Base-by-base conservation (phyloP, 2,113 vertebrate genomes). In the Chlorocebus sabaeus region DNA sequence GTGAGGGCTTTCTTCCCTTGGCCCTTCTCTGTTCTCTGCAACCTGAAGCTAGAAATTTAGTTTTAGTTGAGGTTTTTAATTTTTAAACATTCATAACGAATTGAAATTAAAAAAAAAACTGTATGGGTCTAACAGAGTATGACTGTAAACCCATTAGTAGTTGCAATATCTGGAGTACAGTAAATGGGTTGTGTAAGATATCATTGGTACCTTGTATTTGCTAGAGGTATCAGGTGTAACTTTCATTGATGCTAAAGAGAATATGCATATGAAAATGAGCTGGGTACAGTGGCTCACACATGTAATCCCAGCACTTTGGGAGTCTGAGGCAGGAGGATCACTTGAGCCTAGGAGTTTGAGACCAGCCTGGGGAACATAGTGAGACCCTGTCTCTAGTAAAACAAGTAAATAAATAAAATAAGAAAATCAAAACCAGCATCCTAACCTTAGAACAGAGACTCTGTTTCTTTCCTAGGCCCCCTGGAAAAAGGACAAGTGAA, bases 401-500 rank as follows among this genome's bases (percentile, higher is more conserved):
- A 64, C 30, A 64, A 64, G 30, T 64, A 64, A 64, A 64, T 55
- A 55, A 55, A 55, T 55, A 55, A 55, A 55, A 55, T 64, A 64
- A 64, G 61, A 64, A 64, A 64, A 70, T 87, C 84, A 95, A 90
- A 73, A n/a, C 9, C 40, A 89, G 13, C 32, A 38, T 38, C 55
- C 35, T 97, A 94, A 38, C 20, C 4, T 92, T 93, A 88, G 23
- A 27, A 88, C 5, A 97, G 85, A 93, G 17, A 75, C 30, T 93
- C 67, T 94, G 32, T 98, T 98, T 95, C 48, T 97, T 57, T 90
- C 38, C 8, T 20, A 99, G 99, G 99, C 85, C 99, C 99, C 52
- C 97, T 99, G 98, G 99, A 99, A 97, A 99, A 99, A 98, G 99
- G 99, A 96, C 99, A 99, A 98, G 99, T 99, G 17, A 99, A 99